A percentile compares a stretch with the other conserved stretches of the same genome.
Evolutionary conservation across 2,888 invertebrate species (phyloP).

Genomic region (Mimas tiliae): DNA sequence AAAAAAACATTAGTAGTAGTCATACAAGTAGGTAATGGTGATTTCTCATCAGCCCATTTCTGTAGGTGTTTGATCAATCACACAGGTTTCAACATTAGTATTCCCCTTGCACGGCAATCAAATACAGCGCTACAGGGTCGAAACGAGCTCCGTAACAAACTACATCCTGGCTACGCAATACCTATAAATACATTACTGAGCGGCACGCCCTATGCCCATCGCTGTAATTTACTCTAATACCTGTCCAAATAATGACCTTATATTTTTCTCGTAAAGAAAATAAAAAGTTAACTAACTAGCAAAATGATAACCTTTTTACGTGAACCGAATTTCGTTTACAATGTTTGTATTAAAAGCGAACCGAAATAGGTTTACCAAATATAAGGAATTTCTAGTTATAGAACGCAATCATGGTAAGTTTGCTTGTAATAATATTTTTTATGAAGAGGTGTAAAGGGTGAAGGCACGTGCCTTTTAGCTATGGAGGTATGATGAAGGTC

Average conservation of each 20-base stretch:
- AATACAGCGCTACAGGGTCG: constrained; percentile 46
- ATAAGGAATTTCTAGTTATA: constrained; percentile 21
- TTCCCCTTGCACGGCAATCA: constrained; percentile 57
- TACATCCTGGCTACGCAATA: constrained; percentile 33
- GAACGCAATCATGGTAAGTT: constrained; percentile 62
- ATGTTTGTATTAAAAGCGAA: neutral
- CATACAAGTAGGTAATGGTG: constrained; percentile 27
- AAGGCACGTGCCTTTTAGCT: constrained; percentile 58
- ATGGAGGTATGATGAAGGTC: constrained; percentile 43
- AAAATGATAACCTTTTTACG: constrained; percentile 9
- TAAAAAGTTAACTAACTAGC: constrained; percentile 12
- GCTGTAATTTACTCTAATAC: constrained; percentile 23
- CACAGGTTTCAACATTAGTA: constrained; percentile 51
- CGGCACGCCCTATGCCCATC: constrained; percentile 23
- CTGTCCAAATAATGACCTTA: constrained; percentile 19
- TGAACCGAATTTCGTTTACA: neutral
- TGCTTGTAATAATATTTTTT: constrained; percentile 77
- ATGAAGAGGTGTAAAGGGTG: constrained; percentile 67
- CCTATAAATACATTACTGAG: constrained; percentile 24
- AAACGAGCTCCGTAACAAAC: constrained; percentile 54
- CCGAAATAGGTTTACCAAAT: constrained; percentile 39
- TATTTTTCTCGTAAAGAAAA: constrained; percentile 1
- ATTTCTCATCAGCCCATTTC: constrained; percentile 29
- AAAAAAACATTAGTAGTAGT: neutral
- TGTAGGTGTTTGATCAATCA: constrained; percentile 45